A percentile compares a stretch with the other conserved stretches of the same genome.
phyloP scores from a whole-genome alignment of 2,113 vertebrate genomes.

The Sorex fumeus region DNA sequence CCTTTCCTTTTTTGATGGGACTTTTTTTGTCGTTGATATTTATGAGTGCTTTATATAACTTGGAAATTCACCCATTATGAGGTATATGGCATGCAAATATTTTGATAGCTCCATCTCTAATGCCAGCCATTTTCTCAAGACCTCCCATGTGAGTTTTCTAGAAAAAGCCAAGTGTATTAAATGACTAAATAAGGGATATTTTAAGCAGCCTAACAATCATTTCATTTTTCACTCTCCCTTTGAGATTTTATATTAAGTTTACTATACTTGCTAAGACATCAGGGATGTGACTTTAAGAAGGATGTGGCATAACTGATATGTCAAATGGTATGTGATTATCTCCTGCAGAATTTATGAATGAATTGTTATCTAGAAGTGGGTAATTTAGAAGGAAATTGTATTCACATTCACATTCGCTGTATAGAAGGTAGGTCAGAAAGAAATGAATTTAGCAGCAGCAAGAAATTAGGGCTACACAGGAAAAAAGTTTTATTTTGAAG shows the following conservation, averaged over 20 bases:
- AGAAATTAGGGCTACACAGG: slow-evolving; percentile 48
- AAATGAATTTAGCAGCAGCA: slow-evolving; percentile 47
- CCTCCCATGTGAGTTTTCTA: background rate
- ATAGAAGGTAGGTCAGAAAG: slow-evolving; percentile 20
- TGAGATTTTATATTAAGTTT: slow-evolving; percentile 23
- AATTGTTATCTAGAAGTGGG: background rate
- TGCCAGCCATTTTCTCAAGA: background rate
- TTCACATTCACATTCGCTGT: background rate
- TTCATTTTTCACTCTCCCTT: background rate
- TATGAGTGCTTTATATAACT: too few species aligned
- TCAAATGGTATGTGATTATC: background rate
- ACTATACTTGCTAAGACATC: background rate
- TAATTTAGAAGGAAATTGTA: slow-evolving; percentile 7
- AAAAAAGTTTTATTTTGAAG: slow-evolving; percentile 71
- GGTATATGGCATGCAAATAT: background rate
- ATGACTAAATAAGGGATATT: slow-evolving; percentile 43
- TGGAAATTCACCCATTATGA: too few species aligned
- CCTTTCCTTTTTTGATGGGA: too few species aligned
- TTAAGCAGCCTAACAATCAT: background rate
- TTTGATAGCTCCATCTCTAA: slow-evolving; percentile 47
- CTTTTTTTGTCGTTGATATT: too few species aligned
- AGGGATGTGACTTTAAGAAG: background rate
- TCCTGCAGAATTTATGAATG: background rate
- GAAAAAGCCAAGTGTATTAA: background rate
- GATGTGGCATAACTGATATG: background rate